Base-by-base conservation (phyloP, 2,797 vertebrate species). In the Streptopelia turtur region DNA sequence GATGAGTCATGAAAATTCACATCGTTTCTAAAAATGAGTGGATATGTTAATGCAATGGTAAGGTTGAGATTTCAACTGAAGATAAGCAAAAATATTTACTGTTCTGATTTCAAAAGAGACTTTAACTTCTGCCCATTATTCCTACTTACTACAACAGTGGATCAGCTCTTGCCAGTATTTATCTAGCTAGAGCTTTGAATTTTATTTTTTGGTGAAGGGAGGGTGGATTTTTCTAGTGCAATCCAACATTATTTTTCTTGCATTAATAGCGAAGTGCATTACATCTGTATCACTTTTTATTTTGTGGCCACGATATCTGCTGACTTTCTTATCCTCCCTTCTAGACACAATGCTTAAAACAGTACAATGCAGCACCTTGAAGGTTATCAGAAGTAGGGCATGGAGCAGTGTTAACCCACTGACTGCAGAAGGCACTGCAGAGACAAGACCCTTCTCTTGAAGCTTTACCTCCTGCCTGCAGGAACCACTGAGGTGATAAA, bases 1-100 rank as follows among this genome's bases (percentile, higher is more conserved):
- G 87, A 89, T 95, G 90, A 96, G 81, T 95, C 93, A 97, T 71
- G 87, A 96, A 93, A 95, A 95, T 95, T 90, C 94, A 90, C 86
- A 77, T n/a, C 39, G 68, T 83, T 91, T 96, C 93, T 93, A 89
- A 95, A 95, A 94, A 90, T 68, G 89, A 89, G 78, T 80, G 74
- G 78, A 69, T 93, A 84, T 76, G 70, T 87, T 95, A 96, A 95
- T 87, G 78, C 59, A 93, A 77, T 74, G 52, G 81, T 82, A 89
- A 94, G 74, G 80, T 25, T 83, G 82, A 95, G 84, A 94, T 87
- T 94, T 90, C 69, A 89, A 91, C 39, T 57, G 77, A 89, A 52
- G 75, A 83, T 80, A 94, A 87, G 83, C 49, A 93, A 96, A 95
- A 95, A 93, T 90, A 93, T 92, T 95, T 95, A 96, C 75, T 79